Percentiles rank a stretch among this genome's conserved stretches.
Evolutionary conservation across 2,797 vertebrate species (phyloP).

Genomic region (Pyrrhura leucotis): DNA sequence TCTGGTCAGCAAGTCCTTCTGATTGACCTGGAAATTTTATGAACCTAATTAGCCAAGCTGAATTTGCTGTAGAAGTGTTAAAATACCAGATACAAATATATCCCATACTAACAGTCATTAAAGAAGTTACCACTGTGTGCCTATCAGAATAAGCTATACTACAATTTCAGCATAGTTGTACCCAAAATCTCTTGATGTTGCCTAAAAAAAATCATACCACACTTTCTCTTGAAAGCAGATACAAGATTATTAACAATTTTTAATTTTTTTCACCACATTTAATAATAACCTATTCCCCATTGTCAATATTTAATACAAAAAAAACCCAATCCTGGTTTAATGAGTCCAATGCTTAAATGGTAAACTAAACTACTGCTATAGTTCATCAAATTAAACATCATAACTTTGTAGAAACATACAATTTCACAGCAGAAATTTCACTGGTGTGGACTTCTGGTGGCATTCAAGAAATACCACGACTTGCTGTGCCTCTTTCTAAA

Average conservation of each 20-base stretch:
- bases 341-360: background rate
- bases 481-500: background rate
- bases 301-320: background rate
- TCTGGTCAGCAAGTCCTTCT: constrained; percentile 11
- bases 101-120: constrained; percentile 22
- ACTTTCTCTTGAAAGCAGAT: background rate
- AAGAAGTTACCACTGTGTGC: background rate
- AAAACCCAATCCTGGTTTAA: background rate
- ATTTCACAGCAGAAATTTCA: background rate
- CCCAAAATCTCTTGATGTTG: background rate
- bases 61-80: background rate
- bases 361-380: background rate
- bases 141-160: background rate
- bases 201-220: background rate
- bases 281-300: background rate
- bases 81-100: background rate
- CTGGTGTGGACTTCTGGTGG: background rate
- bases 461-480: background rate
- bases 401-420: background rate
- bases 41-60: background rate
- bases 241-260: background rate
- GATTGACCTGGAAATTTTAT: constrained; percentile 4
- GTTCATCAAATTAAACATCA: background rate
- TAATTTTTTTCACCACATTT: background rate
- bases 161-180: background rate